phyloP scores from a whole-genome alignment of 2,113 vertebrate species.

The Bolborhynchus lineola region DNA sequence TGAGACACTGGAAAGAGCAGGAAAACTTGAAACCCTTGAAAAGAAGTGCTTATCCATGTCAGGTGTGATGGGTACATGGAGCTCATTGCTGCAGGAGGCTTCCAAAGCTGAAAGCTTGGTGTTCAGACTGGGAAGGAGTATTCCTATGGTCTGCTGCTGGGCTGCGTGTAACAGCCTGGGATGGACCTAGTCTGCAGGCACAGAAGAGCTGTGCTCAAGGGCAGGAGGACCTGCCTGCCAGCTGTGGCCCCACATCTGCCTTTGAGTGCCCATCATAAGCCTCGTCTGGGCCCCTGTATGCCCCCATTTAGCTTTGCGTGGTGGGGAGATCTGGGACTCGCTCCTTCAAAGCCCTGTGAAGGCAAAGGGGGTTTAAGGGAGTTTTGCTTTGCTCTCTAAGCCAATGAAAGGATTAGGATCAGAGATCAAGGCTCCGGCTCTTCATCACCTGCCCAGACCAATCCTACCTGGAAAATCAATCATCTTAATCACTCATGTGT shows the following conservation, averaged over 20 bases:
- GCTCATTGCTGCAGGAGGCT: neutral
- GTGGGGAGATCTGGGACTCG: neutral
- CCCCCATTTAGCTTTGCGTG: neutral
- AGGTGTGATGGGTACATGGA: rapidly evolving
- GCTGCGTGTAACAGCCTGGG: neutral
- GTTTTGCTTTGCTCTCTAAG: neutral
- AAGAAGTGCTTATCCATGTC: rapidly evolving
- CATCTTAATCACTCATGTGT: rapidly evolving
- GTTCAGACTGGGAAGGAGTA: neutral
- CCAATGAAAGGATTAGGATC: neutral
- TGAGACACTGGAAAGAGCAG: neutral
- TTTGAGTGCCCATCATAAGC: neutral
- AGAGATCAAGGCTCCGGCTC: neutral
- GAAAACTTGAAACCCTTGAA: neutral
- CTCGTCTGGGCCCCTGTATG: rapidly evolving
- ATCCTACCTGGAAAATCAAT: neutral
- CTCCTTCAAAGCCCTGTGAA: neutral
- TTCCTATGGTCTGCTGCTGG: neutral
- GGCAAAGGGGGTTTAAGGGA: neutral
- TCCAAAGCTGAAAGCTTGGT: neutral
- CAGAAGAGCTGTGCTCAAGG: neutral
- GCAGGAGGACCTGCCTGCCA: neutral
- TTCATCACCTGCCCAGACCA: neutral
- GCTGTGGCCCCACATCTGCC: neutral
- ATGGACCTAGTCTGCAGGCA: neutral